Base-by-base conservation (phyloP, 92 coral and sea anemone genomes). In the Umimayanthus chanpuru region DNA sequence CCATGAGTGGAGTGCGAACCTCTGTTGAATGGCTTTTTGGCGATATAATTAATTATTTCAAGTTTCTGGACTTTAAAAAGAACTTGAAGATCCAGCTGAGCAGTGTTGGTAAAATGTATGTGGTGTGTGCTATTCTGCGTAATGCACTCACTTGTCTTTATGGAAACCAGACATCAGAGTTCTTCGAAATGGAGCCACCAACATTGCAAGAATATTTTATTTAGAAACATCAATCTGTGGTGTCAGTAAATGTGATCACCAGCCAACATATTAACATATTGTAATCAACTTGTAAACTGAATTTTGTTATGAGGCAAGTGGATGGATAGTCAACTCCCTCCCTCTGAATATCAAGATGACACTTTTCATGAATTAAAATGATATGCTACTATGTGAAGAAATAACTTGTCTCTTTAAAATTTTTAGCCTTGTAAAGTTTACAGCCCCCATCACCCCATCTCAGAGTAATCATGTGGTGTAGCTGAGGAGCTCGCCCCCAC, bases 271-370 rank as follows among this genome's bases (percentile, higher is more conserved):
- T 32, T 32, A 64, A 64, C 70, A 64, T 5, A 5, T 32, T 32
- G 70, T 64, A 64, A 64, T 64, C 70, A 0, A 64, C 70, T 64
- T 64, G 15, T 64, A 64, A 64, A 64, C 4, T 64, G 70, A 8
- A 64, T 64, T 64, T 64, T 64, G 70, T 64, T 64, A 64, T 64
- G 70, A 64, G 70, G 70, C 0, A 64, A 64, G 70, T 64, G 70
- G 70, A 64, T 64, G 70, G 70, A 64, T 64, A 64, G 70, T 64
- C 68, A 61, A 61, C 68, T 9, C 68, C 68, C 68, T n/a, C n/a
- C n/a, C n/a, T n/a, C n/a, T n/a, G 70, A 64, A 64, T 12, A 64
- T 64, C 70, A 32, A 1, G 68, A 61, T 8, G 70, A 12, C 70
- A 64, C 70, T 64, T 64, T 64, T 64, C 70, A 64, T 64, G 18